These are phyloP conservation scores for Dipodomys stephensi DNA, from an alignment of 2,113 vertebrate species.

Conservation along the genomic window DNA sequence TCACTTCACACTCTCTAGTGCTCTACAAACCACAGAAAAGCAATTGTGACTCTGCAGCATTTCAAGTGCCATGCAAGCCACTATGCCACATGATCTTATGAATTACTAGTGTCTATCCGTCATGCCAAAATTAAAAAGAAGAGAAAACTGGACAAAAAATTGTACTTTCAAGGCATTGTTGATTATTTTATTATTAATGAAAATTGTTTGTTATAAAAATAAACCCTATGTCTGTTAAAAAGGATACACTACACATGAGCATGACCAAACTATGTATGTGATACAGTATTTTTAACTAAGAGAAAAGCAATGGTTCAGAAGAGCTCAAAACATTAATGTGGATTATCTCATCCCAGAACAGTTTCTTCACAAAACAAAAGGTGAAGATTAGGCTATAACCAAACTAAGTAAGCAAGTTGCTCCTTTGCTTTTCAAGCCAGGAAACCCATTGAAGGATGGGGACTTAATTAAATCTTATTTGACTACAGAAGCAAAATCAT, in stretches of 20 bases:
- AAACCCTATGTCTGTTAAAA: background rate
- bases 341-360: background rate
- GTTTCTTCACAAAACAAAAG: background rate
- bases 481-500: background rate
- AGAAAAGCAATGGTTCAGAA: background rate
- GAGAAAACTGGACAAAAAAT: background rate
- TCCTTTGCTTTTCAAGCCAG: background rate
- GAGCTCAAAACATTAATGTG: background rate
- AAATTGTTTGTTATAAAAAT: background rate
- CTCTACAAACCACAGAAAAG: background rate
- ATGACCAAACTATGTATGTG: background rate
- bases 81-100: background rate
- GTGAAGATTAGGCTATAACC: background rate
- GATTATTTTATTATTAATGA: background rate
- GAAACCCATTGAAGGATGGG: background rate
- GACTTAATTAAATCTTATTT: background rate
- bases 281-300: background rate
- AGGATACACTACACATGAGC: background rate
- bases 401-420: background rate
- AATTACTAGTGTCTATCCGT: background rate
- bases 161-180: background rate
- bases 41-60: background rate
- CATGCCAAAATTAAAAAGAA: background rate
- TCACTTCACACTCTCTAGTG: background rate
- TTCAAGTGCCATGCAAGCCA: background rate